Percentiles rank a stretch among this genome's conserved stretches.
These are phyloP conservation scores for Eupsittula cactorum DNA, from an alignment of 2,113 vertebrate genomes.

Conservation along the genomic window DNA sequence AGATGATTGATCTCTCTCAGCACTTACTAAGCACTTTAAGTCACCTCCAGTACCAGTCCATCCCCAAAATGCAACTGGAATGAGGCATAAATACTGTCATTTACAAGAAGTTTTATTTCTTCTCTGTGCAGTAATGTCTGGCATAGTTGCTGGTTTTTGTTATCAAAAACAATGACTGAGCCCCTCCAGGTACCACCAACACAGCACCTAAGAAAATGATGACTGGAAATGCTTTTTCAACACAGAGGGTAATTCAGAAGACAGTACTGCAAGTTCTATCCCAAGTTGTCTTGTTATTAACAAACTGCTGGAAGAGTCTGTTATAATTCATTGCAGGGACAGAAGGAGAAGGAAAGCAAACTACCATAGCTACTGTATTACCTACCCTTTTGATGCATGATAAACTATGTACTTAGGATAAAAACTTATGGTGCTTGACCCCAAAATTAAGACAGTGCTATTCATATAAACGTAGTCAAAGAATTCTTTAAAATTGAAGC, in stretches of 20 bases:
- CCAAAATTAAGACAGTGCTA: neutral
- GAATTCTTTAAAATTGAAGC: neutral
- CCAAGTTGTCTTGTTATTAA: neutral
- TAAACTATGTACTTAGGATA: neutral
- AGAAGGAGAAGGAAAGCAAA: slow-evolving; percentile 26
- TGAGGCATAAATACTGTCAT: neutral
- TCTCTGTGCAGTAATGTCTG: neutral
- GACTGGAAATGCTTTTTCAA: neutral
- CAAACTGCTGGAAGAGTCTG: neutral
- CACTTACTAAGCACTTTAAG: neutral
- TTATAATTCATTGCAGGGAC: neutral
- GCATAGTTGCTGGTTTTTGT: neutral
- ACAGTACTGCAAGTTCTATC: neutral
- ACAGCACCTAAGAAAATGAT: neutral
- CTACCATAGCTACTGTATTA: neutral
- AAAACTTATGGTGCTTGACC: neutral
- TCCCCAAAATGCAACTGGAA: neutral
- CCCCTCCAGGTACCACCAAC: neutral
- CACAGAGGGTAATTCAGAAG: neutral
- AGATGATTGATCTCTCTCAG: neutral
- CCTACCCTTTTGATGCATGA: neutral
- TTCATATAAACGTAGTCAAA: neutral
- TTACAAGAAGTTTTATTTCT: neutral
- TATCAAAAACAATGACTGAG: neutral
- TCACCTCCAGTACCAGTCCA: neutral